Evolutionary conservation across 1,140 invertebrate species (phyloP), one percentile per base, ranked within the genome.

Genomic region (Brachystomella parvula): DNA sequence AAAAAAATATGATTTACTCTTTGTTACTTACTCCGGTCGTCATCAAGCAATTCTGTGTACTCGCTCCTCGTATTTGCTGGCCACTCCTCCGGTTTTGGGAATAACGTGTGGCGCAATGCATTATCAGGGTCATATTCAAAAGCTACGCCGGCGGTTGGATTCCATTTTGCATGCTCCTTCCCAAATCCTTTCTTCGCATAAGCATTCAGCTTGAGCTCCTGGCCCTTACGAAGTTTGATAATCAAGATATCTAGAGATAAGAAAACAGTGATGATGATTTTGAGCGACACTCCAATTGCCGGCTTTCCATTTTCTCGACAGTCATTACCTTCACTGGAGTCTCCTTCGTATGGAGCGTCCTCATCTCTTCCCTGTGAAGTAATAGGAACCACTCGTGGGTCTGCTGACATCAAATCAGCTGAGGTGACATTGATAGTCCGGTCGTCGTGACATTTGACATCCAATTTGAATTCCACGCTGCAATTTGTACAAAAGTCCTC

Each of bases 101-200:
- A 97, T 1, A 96, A 82, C 0, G 96, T 99, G 76, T 99, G 97
- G 61, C 94, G 83, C 83, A 99, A 89, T 0, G 87, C 82, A 83
- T 99, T 99, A 77, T 99, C 97, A 2, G 97, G 97, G 81, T 99
- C 97, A 83, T 99, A 99, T 80, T 99, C 96, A 81, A 99, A 99
- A 44, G 89, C 89, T 17, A 99, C 96, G 65, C 94, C 94, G 70
- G 90, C 90, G 1, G 96, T 99, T 17, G 96, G 96, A 81, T 98
- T 99, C 96, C 96, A 99, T 79, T 99, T 99, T 1, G 97, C 96
- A 82, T 65, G 97, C 77, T 99, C 97, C 78, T 99, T 99, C 1
- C 94, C 96, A 82, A 99, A 98, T 31, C 95, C 89, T 77, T 88
- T 86, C 72, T 96, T 94, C 0, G 96, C 97, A 83, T 94, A 98